These are phyloP conservation scores for Drosophila affinis DNA, from an alignment of 2,888 invertebrate species.

Conservation along the genomic window DNA sequence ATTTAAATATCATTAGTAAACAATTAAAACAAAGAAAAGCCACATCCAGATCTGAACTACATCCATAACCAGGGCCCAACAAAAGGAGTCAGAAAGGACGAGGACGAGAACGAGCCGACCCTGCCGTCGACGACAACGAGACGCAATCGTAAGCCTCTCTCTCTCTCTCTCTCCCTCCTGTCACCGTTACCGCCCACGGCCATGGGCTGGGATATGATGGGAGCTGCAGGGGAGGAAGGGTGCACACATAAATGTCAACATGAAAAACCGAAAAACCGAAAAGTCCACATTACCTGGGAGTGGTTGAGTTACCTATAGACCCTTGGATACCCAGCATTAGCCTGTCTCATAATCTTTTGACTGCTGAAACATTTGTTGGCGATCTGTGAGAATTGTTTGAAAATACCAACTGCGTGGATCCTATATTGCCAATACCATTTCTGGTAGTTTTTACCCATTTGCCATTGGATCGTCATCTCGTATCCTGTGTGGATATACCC, in stretches of 20 bases:
- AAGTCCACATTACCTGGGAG: constrained; percentile 7
- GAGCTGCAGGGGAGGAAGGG: constrained; percentile 9
- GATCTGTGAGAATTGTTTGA: background rate
- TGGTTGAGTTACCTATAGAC: background rate
- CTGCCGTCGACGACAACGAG: constrained; percentile 38
- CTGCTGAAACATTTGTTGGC: too few relatives aligned
- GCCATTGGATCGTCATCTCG: background rate
- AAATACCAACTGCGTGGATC: too few relatives aligned
- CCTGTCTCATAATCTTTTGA: background rate
- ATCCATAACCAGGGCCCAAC: background rate
- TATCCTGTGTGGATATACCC: background rate
- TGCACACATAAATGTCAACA: constrained; percentile 41
- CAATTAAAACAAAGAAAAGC: constrained; percentile 71
- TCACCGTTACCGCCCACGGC: constrained; percentile 53
- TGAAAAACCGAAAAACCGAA: constrained; percentile 21
- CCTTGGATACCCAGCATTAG: background rate
- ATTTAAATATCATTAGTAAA: constrained; percentile 79
- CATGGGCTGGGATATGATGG: background rate
- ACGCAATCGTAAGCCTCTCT: constrained; percentile 39
- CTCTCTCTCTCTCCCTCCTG: constrained; percentile 28
- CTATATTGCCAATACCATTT: too few relatives aligned
- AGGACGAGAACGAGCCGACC: constrained; percentile 2
- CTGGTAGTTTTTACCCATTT: background rate
- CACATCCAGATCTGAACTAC: constrained; percentile 21
- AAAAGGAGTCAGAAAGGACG: constrained; percentile 19